phyloP scores from a whole-genome alignment of 2,888 invertebrate genomes.

The Falcaria lacertinaria region DNA sequence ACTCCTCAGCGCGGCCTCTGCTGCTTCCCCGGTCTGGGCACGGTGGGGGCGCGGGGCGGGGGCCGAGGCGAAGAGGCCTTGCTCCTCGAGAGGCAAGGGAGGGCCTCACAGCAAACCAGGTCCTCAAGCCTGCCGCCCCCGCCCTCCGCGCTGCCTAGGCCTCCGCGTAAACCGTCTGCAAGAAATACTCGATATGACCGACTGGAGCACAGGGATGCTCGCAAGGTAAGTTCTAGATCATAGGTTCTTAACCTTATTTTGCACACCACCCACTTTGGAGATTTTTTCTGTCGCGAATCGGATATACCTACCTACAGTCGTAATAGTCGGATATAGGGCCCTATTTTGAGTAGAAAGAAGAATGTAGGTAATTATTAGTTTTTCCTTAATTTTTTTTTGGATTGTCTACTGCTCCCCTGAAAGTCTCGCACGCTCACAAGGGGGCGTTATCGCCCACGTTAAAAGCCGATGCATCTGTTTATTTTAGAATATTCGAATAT shows the following conservation, averaged over 20 bases:
- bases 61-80: slow-evolving; percentile 84
- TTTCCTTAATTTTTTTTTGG: no score
- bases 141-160: slow-evolving; percentile 86
- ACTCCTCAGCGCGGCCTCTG: slow-evolving; percentile 86
- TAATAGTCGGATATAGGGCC: no score
- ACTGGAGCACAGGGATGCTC: slow-evolving; percentile 65
- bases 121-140: slow-evolving; percentile 84
- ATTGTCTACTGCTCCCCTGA: no score
- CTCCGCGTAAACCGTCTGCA: slow-evolving; percentile 81
- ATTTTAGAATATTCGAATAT: no score
- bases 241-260: background rate
- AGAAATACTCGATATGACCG: slow-evolving; percentile 84
- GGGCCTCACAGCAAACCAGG: slow-evolving; percentile 87
- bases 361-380: no score
- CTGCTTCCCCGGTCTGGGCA: slow-evolving; percentile 85
- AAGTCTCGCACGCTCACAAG: no score
- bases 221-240: slow-evolving; percentile 47
- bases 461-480: no score
- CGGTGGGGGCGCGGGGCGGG: slow-evolving; percentile 62
- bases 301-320: no score
- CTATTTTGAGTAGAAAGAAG: no score
- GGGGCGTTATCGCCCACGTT: no score
- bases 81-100: slow-evolving; percentile 87
- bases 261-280: no score
- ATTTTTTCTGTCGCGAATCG: no score